These are phyloP conservation scores for Oncorhynchus gorbuscha DNA, from an alignment of 2,113 vertebrate genomes.

Conservation along the genomic window DNA sequence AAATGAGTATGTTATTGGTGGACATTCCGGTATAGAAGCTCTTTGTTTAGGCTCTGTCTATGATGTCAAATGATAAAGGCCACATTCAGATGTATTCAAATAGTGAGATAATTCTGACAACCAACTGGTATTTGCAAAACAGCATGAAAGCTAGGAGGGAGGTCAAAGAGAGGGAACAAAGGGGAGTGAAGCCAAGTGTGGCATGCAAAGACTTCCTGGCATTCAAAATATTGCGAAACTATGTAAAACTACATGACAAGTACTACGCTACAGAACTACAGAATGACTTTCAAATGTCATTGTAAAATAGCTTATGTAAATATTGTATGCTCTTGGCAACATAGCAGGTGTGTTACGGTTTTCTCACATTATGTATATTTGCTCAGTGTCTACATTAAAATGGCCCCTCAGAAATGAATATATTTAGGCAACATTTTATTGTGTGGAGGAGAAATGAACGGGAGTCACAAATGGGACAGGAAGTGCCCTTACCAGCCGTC, in stretches of 20 bases:
- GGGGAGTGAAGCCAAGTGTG: neutral
- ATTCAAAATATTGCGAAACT: conserved; percentile 22
- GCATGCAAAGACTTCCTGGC: conserved; percentile 6
- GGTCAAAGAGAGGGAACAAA: neutral
- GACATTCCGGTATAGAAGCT: neutral
- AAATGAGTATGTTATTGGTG: neutral
- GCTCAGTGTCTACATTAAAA: neutral
- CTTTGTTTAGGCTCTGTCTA: neutral
- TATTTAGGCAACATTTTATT: conserved; percentile 12
- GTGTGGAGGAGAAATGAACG: conserved; percentile 44
- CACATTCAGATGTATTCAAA: conserved; percentile 1
- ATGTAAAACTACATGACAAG: conserved; percentile 10
- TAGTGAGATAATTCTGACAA: neutral
- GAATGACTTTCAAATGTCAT: neutral
- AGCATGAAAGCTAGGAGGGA: conserved; percentile 10
- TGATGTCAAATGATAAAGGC: neutral
- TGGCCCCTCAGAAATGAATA: neutral
- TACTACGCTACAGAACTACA: neutral
- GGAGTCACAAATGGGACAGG: conserved; percentile 62
- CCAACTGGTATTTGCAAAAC: conserved; percentile 20
- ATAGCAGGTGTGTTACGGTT: neutral
- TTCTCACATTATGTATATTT: neutral
- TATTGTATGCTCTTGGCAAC: neutral
- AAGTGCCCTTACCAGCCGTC: conserved; percentile 94
- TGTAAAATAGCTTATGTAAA: neutral